These are phyloP conservation scores for Macrosteles quadrilineatus DNA, from an alignment of 1,140 invertebrate species.

Conservation along the genomic window DNA sequence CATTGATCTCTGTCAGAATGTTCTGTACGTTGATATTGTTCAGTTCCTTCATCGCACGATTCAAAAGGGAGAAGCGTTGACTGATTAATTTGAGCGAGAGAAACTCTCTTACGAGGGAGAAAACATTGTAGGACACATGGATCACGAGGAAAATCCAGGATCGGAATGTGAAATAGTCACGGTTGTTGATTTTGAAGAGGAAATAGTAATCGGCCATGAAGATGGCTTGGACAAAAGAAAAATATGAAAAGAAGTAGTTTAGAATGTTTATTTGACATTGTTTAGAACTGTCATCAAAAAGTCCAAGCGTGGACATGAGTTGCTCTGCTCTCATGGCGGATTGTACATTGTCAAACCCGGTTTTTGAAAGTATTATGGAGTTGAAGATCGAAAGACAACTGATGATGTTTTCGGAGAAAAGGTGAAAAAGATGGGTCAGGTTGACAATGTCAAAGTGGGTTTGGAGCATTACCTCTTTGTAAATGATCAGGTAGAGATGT, in stretches of 20 bases:
- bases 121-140: neutral
- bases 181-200: neutral
- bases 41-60: neutral
- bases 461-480: neutral
- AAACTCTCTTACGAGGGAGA: neutral
- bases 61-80: neutral
- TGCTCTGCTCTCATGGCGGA: neutral
- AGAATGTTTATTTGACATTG: neutral
- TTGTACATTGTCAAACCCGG: neutral
- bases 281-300: neutral
- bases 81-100: neutral
- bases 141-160: neutral
- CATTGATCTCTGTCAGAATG: neutral
- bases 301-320: neutral
- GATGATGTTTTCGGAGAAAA: conserved; percentile 8
- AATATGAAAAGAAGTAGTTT: neutral
- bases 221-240: neutral
- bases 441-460: conserved; percentile 5
- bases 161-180: neutral
- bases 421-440: conserved; percentile 6
- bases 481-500: neutral
- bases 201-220: neutral
- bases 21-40: conserved; percentile 4
- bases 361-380: neutral
- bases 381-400: neutral